Conservation (phyloP, 1,140 invertebrate species). For the Penaeus vannamei region DNA sequence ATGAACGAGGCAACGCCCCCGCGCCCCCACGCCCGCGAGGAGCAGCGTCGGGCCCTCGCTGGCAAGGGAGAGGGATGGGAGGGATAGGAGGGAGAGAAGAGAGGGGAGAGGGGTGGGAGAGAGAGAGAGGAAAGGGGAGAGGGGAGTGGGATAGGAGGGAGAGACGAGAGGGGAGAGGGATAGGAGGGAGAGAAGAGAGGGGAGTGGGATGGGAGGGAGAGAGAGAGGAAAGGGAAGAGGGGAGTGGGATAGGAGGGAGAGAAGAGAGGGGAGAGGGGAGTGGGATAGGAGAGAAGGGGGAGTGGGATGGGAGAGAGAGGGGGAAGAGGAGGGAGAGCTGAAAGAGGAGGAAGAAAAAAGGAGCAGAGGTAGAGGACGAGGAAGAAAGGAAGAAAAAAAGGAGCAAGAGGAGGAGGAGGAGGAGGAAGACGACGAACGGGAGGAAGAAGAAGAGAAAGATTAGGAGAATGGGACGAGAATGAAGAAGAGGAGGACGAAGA, state of each 20-base stretch:
- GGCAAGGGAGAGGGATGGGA: neutral
- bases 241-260: no score
- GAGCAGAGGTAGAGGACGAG: no score
- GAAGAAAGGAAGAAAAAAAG: no score
- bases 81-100: neutral
- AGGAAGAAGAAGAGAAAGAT: no score
- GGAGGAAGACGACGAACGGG: no score
- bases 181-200: neutral
- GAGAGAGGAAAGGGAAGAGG: neutral
- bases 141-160: neutral
- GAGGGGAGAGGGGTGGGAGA: neutral
- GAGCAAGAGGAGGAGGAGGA: no score
- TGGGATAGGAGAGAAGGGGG: neutral
- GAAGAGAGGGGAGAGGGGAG: no score
- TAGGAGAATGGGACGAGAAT: no score
- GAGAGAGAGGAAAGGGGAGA: neutral
- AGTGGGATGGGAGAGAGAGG: no score
- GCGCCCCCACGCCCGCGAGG: neutral
- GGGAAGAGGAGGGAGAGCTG: neutral
- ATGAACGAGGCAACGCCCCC: conserved; percentile 28
- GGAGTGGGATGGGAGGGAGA: neutral
- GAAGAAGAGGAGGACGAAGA: no score
- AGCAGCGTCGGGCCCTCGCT: no score
- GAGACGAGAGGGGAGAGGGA: neutral
- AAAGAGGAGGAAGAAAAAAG: neutral